phyloP scores from a whole-genome alignment of 1,140 invertebrate genomes.

The Eupeodes corollae region DNA sequence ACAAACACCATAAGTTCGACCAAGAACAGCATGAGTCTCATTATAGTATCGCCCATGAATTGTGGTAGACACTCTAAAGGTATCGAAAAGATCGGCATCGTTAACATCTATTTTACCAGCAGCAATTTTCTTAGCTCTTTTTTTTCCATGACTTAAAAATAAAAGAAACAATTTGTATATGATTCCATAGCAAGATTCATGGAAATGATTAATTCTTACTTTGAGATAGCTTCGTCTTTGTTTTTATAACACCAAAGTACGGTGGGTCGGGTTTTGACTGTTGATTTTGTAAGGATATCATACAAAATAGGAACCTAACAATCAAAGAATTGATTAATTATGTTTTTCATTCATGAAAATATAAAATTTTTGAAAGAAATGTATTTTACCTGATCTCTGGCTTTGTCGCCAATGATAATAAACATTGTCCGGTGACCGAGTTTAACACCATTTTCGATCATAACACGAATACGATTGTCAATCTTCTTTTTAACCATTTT shows the following conservation, averaged over 20 bases:
- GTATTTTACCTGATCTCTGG: constrained; percentile 72
- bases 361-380: background rate
- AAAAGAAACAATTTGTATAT: no score
- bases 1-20: constrained; percentile 96
- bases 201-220: constrained; percentile 51
- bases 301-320: constrained; percentile 85
- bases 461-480: constrained; percentile 85
- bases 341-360: constrained; percentile 1
- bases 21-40: constrained; percentile 95
- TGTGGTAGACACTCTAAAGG: constrained; percentile 91
- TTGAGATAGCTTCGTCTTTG: constrained; percentile 75
- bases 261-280: constrained; percentile 79
- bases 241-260: constrained; percentile 99
- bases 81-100: constrained; percentile 94
- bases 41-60: constrained; percentile 97
- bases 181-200: no score
- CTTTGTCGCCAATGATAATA: constrained; percentile 91
- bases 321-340: constrained; percentile 2
- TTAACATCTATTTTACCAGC: constrained; percentile 82
- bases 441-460: constrained; percentile 95
- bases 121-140: constrained; percentile 86
- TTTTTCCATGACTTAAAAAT: constrained; percentile 73
- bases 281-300: constrained; percentile 92
- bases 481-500: constrained; percentile 88
- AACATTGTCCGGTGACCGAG: constrained; percentile 86